Percentiles rank a stretch among this genome's conserved stretches.
These are phyloP conservation scores for Emydoidea blandingii DNA, from an alignment of 2,797 vertebrate genomes.

Conservation along the genomic window DNA sequence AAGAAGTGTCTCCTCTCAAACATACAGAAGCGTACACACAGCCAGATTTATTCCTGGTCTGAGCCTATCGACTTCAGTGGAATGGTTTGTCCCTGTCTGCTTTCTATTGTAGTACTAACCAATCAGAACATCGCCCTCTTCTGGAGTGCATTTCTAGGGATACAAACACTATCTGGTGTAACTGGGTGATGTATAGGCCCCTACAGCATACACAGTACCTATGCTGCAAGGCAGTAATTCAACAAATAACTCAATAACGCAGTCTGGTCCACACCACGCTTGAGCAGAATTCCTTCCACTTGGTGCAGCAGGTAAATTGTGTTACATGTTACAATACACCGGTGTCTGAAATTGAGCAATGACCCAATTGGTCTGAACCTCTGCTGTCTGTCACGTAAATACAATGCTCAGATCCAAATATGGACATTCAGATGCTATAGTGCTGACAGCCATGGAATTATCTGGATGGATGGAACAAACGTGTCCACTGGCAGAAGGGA, in stretches of 20 bases:
- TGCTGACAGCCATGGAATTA: background rate
- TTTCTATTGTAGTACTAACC: fast-evolving
- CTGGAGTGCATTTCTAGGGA: background rate
- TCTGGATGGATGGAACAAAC: background rate
- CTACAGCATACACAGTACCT: background rate
- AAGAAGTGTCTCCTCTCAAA: background rate
- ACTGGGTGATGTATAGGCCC: background rate
- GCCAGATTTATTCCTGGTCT: background rate
- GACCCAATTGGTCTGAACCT: background rate
- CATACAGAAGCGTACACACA: background rate
- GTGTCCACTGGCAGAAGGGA: background rate
- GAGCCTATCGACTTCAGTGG: background rate
- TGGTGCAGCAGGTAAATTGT: background rate
- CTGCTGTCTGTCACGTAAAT: background rate
- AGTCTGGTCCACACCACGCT: constrained; percentile 2
- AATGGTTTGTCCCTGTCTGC: background rate
- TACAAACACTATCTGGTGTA: background rate
- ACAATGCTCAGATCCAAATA: background rate
- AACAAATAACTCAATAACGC: background rate
- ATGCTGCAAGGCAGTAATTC: background rate
- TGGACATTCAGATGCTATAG: background rate
- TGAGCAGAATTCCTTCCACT: background rate
- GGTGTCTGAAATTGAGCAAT: background rate
- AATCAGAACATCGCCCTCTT: background rate
- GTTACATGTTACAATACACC: background rate